Percentiles rank a stretch among this genome's conserved stretches.
phyloP scores from a whole-genome alignment of 2,888 invertebrate genomes.

The Mactromeris polynyma region DNA sequence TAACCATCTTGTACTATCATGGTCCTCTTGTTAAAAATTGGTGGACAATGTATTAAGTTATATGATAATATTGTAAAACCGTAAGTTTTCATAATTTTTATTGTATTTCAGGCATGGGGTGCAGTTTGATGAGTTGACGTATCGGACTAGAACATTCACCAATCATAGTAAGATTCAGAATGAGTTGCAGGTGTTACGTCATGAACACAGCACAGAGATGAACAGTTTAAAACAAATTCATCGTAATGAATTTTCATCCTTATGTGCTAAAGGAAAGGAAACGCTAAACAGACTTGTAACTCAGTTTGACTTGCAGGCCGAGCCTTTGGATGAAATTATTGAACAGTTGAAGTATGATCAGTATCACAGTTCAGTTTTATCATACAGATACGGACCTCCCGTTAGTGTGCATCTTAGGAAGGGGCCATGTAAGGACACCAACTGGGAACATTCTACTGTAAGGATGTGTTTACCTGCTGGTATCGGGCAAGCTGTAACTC shows the following conservation, averaged over 20 bases:
- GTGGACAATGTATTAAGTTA: too few relatives aligned
- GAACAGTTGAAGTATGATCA: slow-evolving; percentile 39
- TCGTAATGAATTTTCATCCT: not conserved
- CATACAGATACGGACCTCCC: slow-evolving; percentile 56
- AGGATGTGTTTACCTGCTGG: slow-evolving; percentile 60
- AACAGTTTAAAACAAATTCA: not conserved
- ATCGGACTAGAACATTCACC: not conserved
- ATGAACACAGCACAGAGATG: not conserved
- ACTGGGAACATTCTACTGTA: slow-evolving; percentile 47
- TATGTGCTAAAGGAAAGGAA: slow-evolving; percentile 3
- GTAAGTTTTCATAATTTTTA: too few relatives aligned
- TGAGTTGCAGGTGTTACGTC: not conserved
- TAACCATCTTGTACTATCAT: too few relatives aligned
- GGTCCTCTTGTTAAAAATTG: too few relatives aligned
- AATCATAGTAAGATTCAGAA: not conserved
- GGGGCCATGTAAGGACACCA: slow-evolving; percentile 61
- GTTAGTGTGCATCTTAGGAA: slow-evolving; percentile 62
- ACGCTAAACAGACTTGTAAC: not conserved
- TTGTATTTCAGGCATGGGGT: slow-evolving; percentile 24
- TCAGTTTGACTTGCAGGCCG: not conserved
- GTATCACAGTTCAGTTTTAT: slow-evolving; percentile 35
- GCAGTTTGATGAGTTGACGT: slow-evolving; percentile 13
- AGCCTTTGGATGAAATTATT: slow-evolving; percentile 38
- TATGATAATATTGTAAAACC: too few relatives aligned
- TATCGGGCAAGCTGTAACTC: slow-evolving; percentile 65